These are phyloP conservation scores for Orchesella cincta DNA, from an alignment of 1,140 invertebrate species.

Conservation along the genomic window DNA sequence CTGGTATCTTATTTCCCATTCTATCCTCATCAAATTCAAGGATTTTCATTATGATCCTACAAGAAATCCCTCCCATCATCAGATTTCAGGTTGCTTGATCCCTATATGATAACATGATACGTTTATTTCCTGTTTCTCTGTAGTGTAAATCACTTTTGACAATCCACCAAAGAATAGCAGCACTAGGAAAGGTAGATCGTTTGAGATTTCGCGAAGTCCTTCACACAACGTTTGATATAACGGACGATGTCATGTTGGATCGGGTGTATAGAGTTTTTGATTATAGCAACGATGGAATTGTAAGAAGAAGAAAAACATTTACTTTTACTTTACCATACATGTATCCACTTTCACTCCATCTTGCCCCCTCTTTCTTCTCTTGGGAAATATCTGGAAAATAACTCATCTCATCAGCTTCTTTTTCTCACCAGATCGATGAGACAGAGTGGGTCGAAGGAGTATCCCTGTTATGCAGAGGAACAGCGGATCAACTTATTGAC, in stretches of 20 bases:
- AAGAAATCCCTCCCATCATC: too few species aligned
- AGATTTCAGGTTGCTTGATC: too few species aligned
- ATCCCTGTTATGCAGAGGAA: conserved; percentile 39
- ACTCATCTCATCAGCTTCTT: too few species aligned
- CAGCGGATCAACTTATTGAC: conserved; percentile 35
- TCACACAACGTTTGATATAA: conserved; percentile 83
- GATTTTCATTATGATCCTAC: too few species aligned
- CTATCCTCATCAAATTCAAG: background rate
- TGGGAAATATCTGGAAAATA: too few species aligned
- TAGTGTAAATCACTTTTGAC: conserved; percentile 40
- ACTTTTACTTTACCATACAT: background rate
- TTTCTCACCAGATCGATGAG: conserved; percentile 33
- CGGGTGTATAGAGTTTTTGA: conserved; percentile 86
- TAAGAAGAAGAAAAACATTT: conserved; percentile 52
- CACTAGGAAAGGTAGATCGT: conserved; percentile 71
- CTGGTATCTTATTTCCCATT: background rate
- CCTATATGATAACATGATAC: background rate
- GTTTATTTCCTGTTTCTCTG: background rate
- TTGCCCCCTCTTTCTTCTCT: background rate
- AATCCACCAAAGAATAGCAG: conserved; percentile 44
- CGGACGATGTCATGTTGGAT: conserved; percentile 83
- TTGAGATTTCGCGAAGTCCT: conserved; percentile 80
- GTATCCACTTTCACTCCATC: background rate
- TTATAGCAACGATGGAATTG: conserved; percentile 66
- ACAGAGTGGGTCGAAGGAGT: conserved; percentile 43